Conservation (phyloP, 2,888 invertebrate genomes). For the Dermolepida albohirtum region DNA sequence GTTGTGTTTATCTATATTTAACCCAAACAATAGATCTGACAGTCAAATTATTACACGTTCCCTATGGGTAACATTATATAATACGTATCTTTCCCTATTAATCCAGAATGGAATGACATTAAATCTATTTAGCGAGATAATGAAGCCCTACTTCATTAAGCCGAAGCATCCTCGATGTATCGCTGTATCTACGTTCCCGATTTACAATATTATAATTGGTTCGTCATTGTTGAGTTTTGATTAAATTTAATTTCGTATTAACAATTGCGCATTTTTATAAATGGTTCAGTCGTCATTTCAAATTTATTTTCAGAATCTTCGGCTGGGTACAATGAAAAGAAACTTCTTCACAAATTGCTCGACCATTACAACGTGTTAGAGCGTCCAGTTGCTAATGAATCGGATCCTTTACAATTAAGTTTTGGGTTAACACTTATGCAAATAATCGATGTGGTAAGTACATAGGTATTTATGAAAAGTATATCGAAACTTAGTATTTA, state of each 20-base stretch:
- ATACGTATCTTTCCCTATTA: neutral
- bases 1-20: neutral
- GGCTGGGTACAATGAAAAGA: slow-evolving; percentile 93
- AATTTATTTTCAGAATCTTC: slow-evolving; percentile 73
- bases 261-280: neutral
- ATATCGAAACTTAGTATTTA: neutral
- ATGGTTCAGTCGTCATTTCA: neutral
- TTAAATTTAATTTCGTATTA: slow-evolving; percentile 5
- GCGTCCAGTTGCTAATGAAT: slow-evolving; percentile 95
- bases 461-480: neutral
- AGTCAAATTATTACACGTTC: neutral
- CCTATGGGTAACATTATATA: neutral
- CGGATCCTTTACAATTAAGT: slow-evolving; percentile 94
- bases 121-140: slow-evolving; percentile 27
- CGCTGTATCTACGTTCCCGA: slow-evolving; percentile 4
- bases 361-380: slow-evolving; percentile 95
- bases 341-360: slow-evolving; percentile 89
- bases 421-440: slow-evolving; percentile 97
- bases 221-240: slow-evolving; percentile 4
- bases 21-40: neutral
- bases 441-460: slow-evolving; percentile 96
- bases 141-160: slow-evolving; percentile 15
- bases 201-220: slow-evolving; percentile 17
- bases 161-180: slow-evolving; percentile 21
- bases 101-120: neutral